Conservation (phyloP, 1,140 invertebrate genomes). For the Colletes gigas region DNA sequence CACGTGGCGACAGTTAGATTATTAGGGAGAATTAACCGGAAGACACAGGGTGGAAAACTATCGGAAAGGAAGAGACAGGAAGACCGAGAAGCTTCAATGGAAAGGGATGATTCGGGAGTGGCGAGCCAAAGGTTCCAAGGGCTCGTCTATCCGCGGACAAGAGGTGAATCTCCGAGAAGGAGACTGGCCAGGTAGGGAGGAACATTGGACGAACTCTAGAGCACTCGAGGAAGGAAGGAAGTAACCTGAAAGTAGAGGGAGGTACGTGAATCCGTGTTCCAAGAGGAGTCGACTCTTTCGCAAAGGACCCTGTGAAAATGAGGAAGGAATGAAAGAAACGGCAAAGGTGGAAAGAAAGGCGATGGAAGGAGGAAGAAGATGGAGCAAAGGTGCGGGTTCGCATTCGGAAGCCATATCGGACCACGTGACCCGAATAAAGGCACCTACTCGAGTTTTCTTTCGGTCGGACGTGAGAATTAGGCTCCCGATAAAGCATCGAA, state of each 20-base stretch:
- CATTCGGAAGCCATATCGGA: conserved; percentile 70
- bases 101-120: conserved; percentile 49
- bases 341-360: conserved; percentile 15
- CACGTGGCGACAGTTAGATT: too few relatives aligned
- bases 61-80: not conserved
- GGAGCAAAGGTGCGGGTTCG: conserved; percentile 64
- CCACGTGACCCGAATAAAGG: conserved; percentile 74
- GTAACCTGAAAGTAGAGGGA: conserved; percentile 16
- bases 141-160: not conserved
- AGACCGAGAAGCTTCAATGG: conserved; percentile 31
- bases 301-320: conserved; percentile 12
- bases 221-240: conserved; percentile 21
- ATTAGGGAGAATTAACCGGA: not conserved
- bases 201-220: conserved; percentile 23
- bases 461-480: conserved; percentile 62
- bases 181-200: conserved; percentile 12
- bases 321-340: conserved; percentile 53
- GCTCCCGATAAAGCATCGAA: conserved; percentile 30
- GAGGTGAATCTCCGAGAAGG: conserved; percentile 23
- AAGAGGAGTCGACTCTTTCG: not conserved
- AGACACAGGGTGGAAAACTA: conserved; percentile 1
- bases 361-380: conserved; percentile 42
- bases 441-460: conserved; percentile 51
- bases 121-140: conserved; percentile 35
- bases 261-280: conserved; percentile 25